A percentile compares a stretch with the other conserved stretches of the same genome.
Conservation (phyloP, 2,797 vertebrate species). For the Bryconaethiops microstoma region DNA sequence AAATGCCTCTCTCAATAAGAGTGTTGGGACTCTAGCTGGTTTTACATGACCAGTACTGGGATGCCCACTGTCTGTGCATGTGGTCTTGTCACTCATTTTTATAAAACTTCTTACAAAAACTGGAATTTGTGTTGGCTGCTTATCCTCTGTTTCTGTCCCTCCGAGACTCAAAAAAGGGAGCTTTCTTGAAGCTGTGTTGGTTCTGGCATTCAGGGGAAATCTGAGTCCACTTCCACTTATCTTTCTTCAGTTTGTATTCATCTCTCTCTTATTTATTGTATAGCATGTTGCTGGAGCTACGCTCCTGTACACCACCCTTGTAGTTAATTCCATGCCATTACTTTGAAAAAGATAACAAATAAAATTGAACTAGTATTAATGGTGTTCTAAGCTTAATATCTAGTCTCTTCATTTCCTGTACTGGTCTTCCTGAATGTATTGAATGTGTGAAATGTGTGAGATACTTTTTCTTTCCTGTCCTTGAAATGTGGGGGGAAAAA, state of each 20-base stretch:
- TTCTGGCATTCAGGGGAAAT: conserved; percentile 2
- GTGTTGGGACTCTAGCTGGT: conserved; percentile 4
- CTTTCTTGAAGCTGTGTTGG: conserved; percentile 22
- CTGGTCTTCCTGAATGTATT: not conserved
- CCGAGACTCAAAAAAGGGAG: not conserved
- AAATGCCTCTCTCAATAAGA: conserved; percentile 24
- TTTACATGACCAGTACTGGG: not conserved
- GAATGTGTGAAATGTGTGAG: not conserved
- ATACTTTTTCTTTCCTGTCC: not conserved
- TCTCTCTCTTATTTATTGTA: conserved; percentile 77
- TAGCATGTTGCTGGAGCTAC: conserved; percentile 64
- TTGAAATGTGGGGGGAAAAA: not conserved
- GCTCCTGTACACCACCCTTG: conserved; percentile 61
- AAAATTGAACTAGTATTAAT: conserved; percentile 64
- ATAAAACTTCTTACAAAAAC: conserved; percentile 67
- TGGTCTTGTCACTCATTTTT: conserved; percentile 50
- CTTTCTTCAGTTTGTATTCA: conserved; percentile 57
- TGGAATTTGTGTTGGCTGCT: conserved; percentile 64
- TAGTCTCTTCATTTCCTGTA: not conserved
- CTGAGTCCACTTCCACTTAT: conserved; percentile 11
- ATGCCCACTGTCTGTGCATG: conserved; percentile 43
- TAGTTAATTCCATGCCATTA: conserved; percentile 70
- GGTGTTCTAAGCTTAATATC: not conserved
- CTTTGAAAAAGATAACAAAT: conserved; percentile 69
- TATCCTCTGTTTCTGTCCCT: conserved; percentile 18